Evolutionary conservation across 2,113 vertebrate genomes (phyloP).

Genomic region (Stegostoma tigrinum): DNA sequence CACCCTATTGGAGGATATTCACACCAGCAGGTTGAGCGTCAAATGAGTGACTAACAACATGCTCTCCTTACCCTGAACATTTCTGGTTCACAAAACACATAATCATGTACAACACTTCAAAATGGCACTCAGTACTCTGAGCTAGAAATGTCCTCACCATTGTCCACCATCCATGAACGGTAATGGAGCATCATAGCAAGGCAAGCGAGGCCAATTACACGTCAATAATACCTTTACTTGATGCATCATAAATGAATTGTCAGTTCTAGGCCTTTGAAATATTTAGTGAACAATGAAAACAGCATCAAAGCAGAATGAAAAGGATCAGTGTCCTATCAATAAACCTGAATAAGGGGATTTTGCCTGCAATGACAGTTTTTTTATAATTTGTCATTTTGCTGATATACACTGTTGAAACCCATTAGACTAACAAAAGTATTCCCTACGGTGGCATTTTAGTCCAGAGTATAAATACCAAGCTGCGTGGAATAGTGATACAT

Average conservation of each 20-base stretch:
- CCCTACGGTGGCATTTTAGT: background rate
- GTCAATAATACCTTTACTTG: background rate
- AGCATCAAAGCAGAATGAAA: slow-evolving; percentile 7
- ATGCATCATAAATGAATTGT: background rate
- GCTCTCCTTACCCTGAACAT: too few relatives aligned
- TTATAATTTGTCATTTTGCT: slow-evolving; percentile 17
- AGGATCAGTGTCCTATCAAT: background rate
- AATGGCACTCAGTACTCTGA: too few relatives aligned
- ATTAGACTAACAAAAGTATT: slow-evolving; percentile 26
- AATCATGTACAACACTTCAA: too few relatives aligned
- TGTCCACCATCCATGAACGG: too few relatives aligned
- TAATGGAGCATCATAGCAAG: too few relatives aligned
- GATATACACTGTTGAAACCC: background rate
- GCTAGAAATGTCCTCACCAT: too few relatives aligned
- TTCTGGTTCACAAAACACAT: too few relatives aligned
- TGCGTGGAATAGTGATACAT: background rate
- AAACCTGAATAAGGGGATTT: slow-evolving; percentile 6
- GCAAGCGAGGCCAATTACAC: too few relatives aligned
- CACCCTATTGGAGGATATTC: too few relatives aligned
- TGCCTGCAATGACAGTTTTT: background rate
- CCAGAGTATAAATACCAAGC: background rate
- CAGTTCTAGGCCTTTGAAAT: background rate
- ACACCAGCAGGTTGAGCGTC: too few relatives aligned
- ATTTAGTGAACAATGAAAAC: background rate
- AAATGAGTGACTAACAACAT: too few relatives aligned